Conservation (phyloP, 2,113 vertebrate genomes). For the Theristicus caerulescens region DNA sequence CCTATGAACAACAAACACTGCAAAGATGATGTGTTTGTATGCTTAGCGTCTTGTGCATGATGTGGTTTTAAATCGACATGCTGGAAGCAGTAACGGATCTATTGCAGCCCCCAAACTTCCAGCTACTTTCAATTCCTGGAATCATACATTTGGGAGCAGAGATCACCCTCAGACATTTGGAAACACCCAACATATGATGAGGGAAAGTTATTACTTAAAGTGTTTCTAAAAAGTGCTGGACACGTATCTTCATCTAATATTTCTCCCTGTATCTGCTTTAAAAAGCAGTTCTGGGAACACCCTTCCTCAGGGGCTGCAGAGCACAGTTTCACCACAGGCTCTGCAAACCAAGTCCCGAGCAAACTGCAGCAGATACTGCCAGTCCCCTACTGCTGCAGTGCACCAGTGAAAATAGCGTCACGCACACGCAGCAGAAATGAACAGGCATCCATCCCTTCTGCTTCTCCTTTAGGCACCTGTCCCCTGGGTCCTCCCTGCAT, state of each 20-base stretch:
- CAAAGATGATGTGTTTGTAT: not conserved
- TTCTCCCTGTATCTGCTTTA: not conserved
- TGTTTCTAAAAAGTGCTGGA: not conserved
- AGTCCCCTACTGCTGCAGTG: not conserved
- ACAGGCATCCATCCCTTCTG: not conserved
- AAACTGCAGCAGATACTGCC: not conserved
- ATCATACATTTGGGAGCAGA: not conserved
- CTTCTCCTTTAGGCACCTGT: not conserved
- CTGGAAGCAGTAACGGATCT: not conserved
- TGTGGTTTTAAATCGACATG: not conserved
- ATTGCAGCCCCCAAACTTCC: not conserved
- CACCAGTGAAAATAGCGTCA: not conserved
- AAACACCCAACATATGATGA: not conserved
- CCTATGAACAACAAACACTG: not conserved
- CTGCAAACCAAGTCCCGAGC: not conserved
- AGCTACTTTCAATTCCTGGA: not conserved
- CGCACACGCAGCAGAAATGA: not conserved
- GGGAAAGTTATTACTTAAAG: not conserved
- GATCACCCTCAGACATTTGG: not conserved
- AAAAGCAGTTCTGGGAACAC: not conserved
- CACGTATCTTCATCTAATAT: not conserved
- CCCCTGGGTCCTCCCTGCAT: fast-evolving
- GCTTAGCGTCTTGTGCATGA: not conserved
- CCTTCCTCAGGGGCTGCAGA: not conserved
- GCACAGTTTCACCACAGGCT: not conserved